Conservation (phyloP, 2,113 vertebrate genomes). For the Marmota monax region DNA sequence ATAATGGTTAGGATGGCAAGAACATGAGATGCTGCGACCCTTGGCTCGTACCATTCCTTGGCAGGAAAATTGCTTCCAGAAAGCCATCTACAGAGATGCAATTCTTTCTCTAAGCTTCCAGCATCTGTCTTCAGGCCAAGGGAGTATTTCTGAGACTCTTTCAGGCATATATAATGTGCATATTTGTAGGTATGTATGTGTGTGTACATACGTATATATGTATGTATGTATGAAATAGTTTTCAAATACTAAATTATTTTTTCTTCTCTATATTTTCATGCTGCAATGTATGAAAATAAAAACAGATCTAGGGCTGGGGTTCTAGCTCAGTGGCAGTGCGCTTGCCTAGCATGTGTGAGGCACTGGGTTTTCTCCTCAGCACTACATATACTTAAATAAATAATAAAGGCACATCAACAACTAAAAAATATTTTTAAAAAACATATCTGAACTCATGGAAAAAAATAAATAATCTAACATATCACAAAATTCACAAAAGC, state of each 20-base stretch:
- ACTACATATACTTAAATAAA: too few species aligned
- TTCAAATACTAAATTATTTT: slow-evolving; percentile 53
- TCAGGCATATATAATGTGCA: slow-evolving; percentile 56
- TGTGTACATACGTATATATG: slow-evolving; percentile 37
- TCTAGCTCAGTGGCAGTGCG: too few species aligned
- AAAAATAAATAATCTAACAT: slow-evolving; percentile 55
- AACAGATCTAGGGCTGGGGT: not conserved
- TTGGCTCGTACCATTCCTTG: not conserved
- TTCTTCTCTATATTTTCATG: slow-evolving; percentile 57
- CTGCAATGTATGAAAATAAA: slow-evolving; percentile 70
- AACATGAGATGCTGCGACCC: not conserved
- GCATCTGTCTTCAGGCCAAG: slow-evolving; percentile 58
- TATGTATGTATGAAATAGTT: slow-evolving; percentile 21
- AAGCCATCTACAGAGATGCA: not conserved
- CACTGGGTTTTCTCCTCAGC: too few species aligned
- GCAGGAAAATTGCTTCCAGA: slow-evolving; percentile 25
- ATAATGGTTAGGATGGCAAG: not conserved
- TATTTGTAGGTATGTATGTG: slow-evolving; percentile 54
- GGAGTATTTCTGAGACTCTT: slow-evolving; percentile 67
- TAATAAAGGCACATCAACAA: too few species aligned
- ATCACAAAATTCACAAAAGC: slow-evolving; percentile 36
- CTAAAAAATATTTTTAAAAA: slow-evolving; percentile 1
- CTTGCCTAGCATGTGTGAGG: too few species aligned
- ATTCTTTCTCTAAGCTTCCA: slow-evolving; percentile 43
- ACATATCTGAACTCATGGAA: slow-evolving; percentile 52